These are phyloP conservation scores for Sinopyrophorus schimmeli DNA, from an alignment of 2,888 invertebrate species.

Conservation along the genomic window DNA sequence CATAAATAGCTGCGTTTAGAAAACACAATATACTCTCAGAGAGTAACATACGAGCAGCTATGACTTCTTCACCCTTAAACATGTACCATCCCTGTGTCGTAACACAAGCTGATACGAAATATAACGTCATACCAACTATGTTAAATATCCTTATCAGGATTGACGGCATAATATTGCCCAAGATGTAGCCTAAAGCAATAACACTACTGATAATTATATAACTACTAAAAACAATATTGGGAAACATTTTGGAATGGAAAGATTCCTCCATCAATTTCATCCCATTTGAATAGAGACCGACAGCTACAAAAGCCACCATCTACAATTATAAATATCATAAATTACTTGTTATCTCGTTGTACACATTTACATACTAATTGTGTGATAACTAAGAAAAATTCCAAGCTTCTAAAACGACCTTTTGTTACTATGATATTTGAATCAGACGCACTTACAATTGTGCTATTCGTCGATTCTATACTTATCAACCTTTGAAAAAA, in stretches of 20 bases:
- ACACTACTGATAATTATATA: slow-evolving; percentile 46
- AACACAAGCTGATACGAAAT: slow-evolving; percentile 41
- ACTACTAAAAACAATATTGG: slow-evolving; percentile 44
- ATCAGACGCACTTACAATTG: slow-evolving; percentile 26
- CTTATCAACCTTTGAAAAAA: slow-evolving; percentile 25
- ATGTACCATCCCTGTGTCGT: slow-evolving; percentile 33
- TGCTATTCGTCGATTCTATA: slow-evolving; percentile 37
- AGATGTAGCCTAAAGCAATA: slow-evolving; percentile 44
- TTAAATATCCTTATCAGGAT: slow-evolving; percentile 45
- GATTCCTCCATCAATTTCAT: slow-evolving; percentile 34
- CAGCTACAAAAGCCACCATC: slow-evolving; percentile 41
- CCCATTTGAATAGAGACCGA: slow-evolving; percentile 44
- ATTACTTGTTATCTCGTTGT: too few species aligned
- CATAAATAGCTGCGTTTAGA: slow-evolving; percentile 40
- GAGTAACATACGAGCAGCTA: slow-evolving; percentile 35
- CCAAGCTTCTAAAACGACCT: slow-evolving; percentile 35
- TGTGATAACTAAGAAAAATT: slow-evolving; percentile 41
- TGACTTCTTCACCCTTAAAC: slow-evolving; percentile 16
- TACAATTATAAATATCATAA: slow-evolving; percentile 34
- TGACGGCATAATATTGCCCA: slow-evolving; percentile 45
- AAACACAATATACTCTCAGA: slow-evolving; percentile 36
- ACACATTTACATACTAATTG: slow-evolving; percentile 46
- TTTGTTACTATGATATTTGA: slow-evolving; percentile 27
- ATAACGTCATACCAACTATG: slow-evolving; percentile 43
- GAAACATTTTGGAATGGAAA: slow-evolving; percentile 41